Percentiles rank a stretch among this genome's conserved stretches.
phyloP scores from a whole-genome alignment of 2,113 vertebrate species.

The Seriola aureovittata region DNA sequence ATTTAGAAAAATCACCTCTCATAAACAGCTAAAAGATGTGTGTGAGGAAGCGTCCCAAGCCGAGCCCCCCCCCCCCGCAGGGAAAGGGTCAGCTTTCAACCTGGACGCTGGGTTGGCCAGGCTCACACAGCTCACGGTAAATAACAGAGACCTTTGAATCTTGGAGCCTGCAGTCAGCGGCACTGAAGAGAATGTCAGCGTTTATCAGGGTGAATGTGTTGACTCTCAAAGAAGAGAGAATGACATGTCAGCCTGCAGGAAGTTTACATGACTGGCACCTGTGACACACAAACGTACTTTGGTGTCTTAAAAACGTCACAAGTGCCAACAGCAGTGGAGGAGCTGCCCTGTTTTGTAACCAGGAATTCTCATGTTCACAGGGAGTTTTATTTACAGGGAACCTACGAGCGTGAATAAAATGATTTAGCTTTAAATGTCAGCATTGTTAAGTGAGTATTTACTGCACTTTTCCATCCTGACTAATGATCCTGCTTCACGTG shows the following conservation, averaged over 20 bases:
- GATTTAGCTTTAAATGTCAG: constrained; percentile 23
- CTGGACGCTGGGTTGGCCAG: background rate
- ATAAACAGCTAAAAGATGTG: background rate
- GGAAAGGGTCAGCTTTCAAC: constrained; percentile 17
- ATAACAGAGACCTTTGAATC: constrained; percentile 50
- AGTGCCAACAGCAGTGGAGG: background rate
- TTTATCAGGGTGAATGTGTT: constrained; percentile 28
- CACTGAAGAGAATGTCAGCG: constrained; percentile 31
- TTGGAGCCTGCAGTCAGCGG: constrained; percentile 7
- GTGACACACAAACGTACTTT: constrained; percentile 29
- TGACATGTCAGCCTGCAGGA: constrained; percentile 29
- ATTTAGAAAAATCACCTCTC: background rate
- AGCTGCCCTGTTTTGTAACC: background rate
- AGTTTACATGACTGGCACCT: constrained; percentile 25
- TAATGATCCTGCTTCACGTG: background rate
- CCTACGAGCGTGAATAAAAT: background rate
- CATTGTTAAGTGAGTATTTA: constrained; percentile 23
- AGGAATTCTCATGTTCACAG: background rate
- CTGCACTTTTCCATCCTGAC: background rate
- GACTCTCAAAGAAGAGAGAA: background rate
- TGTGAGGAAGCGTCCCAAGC: background rate
- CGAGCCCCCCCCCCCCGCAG: background rate
- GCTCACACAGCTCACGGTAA: constrained; percentile 9
- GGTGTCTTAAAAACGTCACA: background rate
- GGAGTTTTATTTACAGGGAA: background rate